Evolutionary conservation across 2,113 vertebrate genomes (phyloP).

Genomic region (Perca schrenkii): DNA sequence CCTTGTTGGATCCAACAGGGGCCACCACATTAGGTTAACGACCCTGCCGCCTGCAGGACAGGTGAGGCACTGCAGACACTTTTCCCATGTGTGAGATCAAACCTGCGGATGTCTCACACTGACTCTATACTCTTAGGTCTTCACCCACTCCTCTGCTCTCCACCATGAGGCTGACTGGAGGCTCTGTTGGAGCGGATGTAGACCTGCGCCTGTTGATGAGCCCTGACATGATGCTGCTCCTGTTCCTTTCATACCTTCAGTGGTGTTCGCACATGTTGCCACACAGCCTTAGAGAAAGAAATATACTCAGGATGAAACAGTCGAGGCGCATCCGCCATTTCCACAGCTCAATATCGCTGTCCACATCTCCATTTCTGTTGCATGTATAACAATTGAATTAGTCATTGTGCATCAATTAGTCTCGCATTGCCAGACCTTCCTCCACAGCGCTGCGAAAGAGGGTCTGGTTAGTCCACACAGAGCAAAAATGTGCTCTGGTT

Average conservation of each 20-base stretch:
- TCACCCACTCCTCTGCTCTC: not conserved
- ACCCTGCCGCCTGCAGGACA: not conserved
- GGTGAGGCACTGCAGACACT: not conserved
- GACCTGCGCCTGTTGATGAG: constrained; percentile 25
- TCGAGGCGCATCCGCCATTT: not conserved
- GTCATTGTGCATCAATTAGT: no score
- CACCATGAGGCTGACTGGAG: not conserved
- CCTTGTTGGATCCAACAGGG: not conserved
- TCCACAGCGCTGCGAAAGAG: no score
- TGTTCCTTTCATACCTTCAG: constrained; percentile 5
- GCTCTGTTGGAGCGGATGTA: not conserved
- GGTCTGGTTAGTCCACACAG: no score
- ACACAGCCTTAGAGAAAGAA: constrained; percentile 4
- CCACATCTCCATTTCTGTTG: not conserved
- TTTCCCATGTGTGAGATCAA: not conserved
- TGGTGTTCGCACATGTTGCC: constrained; percentile 1
- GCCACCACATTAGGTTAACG: not conserved
- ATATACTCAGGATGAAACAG: not conserved
- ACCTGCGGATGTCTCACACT: constrained; percentile 4
- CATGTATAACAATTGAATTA: not conserved
- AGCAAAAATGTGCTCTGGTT: no score
- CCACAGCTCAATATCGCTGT: not conserved
- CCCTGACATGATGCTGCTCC: not conserved
- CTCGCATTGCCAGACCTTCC: no score
- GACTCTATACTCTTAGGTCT: not conserved